Evolutionary conservation across 2,888 invertebrate species (phyloP), one percentile per base, ranked within the genome.

Genomic region (Polydrusus tereticollis): DNA sequence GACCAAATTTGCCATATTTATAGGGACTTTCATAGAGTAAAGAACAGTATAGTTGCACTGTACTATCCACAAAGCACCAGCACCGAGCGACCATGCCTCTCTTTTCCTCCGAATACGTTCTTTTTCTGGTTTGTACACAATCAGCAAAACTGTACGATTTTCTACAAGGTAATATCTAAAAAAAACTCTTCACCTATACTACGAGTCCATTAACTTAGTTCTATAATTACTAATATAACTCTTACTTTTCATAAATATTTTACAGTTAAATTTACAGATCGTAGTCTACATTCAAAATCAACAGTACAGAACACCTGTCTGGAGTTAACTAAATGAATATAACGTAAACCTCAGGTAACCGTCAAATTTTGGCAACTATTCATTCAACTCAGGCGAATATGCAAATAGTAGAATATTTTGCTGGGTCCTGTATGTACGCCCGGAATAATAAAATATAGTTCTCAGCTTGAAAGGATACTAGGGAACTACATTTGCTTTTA

Each of bases 401-500:
- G 55, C 14, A 41, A 65, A 65, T 41, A 41, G 38, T 43, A 65
- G 43, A 65, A 23, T 63, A 65, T 65, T 55, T 52, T 21, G 1
- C 21, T 52, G 21, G 26, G 47, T 36, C 36, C 29, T 26, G 52
- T 52, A 36, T 38, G 23, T 45, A 26, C n/a, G 26, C 26, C 21
- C 10, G 8, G 12, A 23, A 52, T 43, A 65, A 55, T 65, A 65
- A 45, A 55, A 55, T 41, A 14, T 58, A 66, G 21, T 41, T 66
- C 45, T 66, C 45, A 66, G n/a, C 45, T 55, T 33, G 33, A 18
- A 66, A 26, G 29, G 45, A 66, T 60, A 50, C 12, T 50, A 41
- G 52, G 63, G 14, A 69, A 69, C 45, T 33, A 23, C 21, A 45
- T 63, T 60, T 67, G 43, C 50, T 63, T 62, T 57, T 69, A 60